Conservation (phyloP, 2,888 invertebrate species). For the Trissolcus brochymenae region DNA sequence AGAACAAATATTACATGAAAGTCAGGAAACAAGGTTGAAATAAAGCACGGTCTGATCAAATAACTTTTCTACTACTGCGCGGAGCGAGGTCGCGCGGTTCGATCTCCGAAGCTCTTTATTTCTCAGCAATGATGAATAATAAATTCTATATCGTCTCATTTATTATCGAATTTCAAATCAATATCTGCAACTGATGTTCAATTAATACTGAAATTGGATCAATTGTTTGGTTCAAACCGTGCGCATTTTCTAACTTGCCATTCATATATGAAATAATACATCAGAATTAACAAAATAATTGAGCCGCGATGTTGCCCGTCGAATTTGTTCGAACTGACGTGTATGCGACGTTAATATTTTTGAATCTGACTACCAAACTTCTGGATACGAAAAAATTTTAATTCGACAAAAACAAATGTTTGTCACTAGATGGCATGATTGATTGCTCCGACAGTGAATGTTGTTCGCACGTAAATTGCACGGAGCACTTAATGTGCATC, state of each 20-base stretch:
- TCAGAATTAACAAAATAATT: background rate
- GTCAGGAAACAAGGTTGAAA: constrained; percentile 18
- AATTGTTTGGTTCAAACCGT: too few species aligned
- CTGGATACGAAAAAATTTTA: background rate
- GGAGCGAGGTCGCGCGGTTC: background rate
- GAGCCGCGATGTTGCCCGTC: too few species aligned
- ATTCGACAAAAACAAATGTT: background rate
- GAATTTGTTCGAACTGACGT: too few species aligned
- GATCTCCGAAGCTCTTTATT: background rate
- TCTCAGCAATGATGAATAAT: background rate
- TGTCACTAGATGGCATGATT: constrained; percentile 90
- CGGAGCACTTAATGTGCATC: constrained; percentile 95
- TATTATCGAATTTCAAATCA: too few species aligned
- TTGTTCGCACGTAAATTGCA: constrained; percentile 91
- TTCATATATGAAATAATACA: background rate
- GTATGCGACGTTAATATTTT: background rate
- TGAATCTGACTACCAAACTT: background rate
- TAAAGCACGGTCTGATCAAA: constrained; percentile 37
- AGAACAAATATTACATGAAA: constrained; percentile 8
- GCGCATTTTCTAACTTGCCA: background rate
- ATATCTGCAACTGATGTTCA: too few species aligned
- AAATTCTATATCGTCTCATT: too few species aligned
- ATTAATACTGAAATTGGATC: too few species aligned
- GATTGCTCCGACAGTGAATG: constrained; percentile 99
- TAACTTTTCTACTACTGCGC: constrained; percentile 40